These are phyloP conservation scores for Drosophila cardini DNA, from an alignment of 1,140 invertebrate genomes.

Conservation along the genomic window DNA sequence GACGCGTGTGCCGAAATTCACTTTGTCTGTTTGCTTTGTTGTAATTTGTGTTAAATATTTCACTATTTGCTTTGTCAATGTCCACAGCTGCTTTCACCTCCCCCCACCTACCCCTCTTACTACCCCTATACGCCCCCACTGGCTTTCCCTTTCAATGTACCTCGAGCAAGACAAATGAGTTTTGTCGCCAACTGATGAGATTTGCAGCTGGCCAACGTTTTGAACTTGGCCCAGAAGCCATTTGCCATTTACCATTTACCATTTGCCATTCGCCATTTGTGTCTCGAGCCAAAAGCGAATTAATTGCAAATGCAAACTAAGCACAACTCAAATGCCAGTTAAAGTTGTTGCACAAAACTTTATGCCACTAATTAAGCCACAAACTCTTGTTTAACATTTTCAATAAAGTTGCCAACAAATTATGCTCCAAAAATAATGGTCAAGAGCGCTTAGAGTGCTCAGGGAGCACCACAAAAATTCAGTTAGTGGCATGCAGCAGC, in stretches of 20 bases:
- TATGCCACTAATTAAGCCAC: constrained; percentile 38
- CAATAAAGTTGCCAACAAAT: constrained; percentile 17
- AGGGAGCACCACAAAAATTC: neutral
- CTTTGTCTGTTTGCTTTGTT: constrained; percentile 35
- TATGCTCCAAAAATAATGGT: neutral
- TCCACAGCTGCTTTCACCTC: neutral
- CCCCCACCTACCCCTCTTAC: neutral
- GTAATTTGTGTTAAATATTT: constrained; percentile 76
- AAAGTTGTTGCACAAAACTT: constrained; percentile 8
- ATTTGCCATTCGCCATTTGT: constrained; percentile 27
- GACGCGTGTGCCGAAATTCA: constrained; percentile 11
- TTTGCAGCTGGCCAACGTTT: constrained; percentile 46
- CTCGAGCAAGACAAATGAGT: constrained; percentile 60
- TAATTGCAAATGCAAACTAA: constrained; percentile 34
- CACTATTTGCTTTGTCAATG: constrained; percentile 52
- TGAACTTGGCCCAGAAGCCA: constrained; percentile 34
- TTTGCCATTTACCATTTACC: constrained; percentile 25
- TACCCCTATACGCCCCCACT: neutral
- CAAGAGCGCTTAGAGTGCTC: neutral
- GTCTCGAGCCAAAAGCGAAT: constrained; percentile 22
- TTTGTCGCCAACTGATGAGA: constrained; percentile 40
- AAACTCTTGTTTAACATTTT: constrained; percentile 14
- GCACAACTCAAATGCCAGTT: constrained; percentile 1
- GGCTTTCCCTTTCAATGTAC: neutral
- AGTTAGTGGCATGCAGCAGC: constrained; percentile 16